Evolutionary conservation across 2,113 vertebrate species (phyloP).

Genomic region (Cinclus cinclus): DNA sequence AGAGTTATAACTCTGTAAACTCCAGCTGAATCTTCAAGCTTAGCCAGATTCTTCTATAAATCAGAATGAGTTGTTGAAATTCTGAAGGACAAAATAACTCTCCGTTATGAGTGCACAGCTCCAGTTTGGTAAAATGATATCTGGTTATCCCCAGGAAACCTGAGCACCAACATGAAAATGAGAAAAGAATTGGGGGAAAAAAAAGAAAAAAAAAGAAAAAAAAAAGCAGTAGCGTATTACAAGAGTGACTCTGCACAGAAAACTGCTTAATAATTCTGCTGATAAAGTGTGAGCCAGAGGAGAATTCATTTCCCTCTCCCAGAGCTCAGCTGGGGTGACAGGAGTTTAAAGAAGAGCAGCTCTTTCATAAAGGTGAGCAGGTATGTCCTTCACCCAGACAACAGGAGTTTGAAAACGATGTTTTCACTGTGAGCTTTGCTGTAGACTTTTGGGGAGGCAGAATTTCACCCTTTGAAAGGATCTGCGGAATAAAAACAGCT

Average conservation of each 20-base stretch:
- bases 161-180: background rate
- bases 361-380: background rate
- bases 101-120: background rate
- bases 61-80: conserved; percentile 17
- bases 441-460: background rate
- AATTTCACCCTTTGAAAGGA: background rate
- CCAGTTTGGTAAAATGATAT: background rate
- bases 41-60: conserved; percentile 11
- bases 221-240: background rate
- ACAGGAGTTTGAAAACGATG: background rate
- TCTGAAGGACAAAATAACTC: conserved; percentile 39
- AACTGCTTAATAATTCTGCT: conserved; percentile 58
- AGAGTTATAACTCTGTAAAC: conserved; percentile 17
- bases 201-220: no score
- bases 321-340: conserved; percentile 21
- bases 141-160: background rate
- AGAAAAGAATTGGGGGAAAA: background rate
- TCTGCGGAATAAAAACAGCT: background rate
- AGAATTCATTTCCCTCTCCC: conserved; percentile 45
- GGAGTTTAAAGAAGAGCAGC: conserved; percentile 2
- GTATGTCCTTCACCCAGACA: background rate
- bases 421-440: background rate
- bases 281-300: conserved; percentile 14
- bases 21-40: conserved; percentile 34
- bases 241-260: conserved; percentile 37